phyloP scores from a whole-genome alignment of 2,888 invertebrate genomes.

The Nephrotoma guestfalica region DNA sequence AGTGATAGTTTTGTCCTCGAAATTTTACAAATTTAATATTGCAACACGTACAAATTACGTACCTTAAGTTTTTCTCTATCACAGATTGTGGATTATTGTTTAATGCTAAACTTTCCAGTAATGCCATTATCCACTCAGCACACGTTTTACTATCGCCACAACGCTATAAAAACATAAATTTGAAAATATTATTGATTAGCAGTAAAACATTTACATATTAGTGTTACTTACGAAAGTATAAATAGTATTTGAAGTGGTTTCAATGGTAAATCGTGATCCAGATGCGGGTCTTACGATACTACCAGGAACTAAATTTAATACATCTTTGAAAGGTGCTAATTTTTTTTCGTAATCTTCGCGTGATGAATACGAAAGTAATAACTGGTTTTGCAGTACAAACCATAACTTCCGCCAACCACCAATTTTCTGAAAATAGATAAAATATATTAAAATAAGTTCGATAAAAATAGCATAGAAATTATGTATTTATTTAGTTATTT shows the following conservation, averaged over 20 bases:
- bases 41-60: background rate
- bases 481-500: no score
- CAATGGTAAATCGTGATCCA: conserved; percentile 23
- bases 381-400: conserved; percentile 24
- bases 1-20: background rate
- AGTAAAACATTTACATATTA: background rate
- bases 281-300: conserved; percentile 21
- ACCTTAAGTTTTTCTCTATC: conserved; percentile 2
- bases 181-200: background rate
- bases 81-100: conserved; percentile 1
- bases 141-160: conserved; percentile 23
- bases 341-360: conserved; percentile 24
- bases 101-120: conserved; percentile 19
- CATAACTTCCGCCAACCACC: conserved; percentile 24
- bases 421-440: conserved; percentile 18
- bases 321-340: conserved; percentile 23
- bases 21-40: background rate
- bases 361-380: conserved; percentile 21
- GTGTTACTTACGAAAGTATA: conserved; percentile 21
- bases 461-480: background rate
- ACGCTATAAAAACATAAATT: conserved; percentile 15
- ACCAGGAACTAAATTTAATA: conserved; percentile 23
- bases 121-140: conserved; percentile 22
- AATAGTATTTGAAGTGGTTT: conserved; percentile 21
- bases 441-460: background rate